Evolutionary conservation across 2,888 invertebrate genomes (phyloP).

Genomic region (Caenorhabditis wallacei): DNA sequence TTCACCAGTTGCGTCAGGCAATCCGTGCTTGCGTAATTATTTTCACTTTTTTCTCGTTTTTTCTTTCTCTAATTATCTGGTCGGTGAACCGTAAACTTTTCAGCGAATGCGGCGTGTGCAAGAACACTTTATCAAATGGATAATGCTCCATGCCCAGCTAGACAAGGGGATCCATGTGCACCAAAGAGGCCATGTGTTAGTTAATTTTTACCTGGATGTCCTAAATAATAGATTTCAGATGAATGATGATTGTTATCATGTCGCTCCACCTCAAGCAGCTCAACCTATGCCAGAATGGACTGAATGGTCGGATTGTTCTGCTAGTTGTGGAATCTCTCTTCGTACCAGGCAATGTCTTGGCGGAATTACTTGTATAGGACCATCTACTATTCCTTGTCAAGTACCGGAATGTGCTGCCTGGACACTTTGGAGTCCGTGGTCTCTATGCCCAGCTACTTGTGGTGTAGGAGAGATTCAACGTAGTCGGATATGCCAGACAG

Average conservation of each 20-base stretch:
- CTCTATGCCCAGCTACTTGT: constrained; percentile 71
- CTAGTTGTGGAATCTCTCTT: constrained; percentile 70
- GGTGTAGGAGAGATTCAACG: constrained; percentile 72
- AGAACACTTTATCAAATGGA: constrained; percentile 61
- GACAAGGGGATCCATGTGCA: constrained; percentile 75
- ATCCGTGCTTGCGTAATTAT: constrained; percentile 58
- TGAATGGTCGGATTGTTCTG: constrained; percentile 73
- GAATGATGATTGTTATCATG: constrained; percentile 67
- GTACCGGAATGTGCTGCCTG: constrained; percentile 69
- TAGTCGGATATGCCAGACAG: constrained; percentile 66
- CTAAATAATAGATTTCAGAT: constrained; percentile 41
- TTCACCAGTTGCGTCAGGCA: constrained; percentile 39
- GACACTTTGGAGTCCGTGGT: constrained; percentile 72
- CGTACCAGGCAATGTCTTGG: constrained; percentile 69
- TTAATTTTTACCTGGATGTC: too few species aligned
- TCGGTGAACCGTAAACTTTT: constrained; percentile 13
- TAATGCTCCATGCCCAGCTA: constrained; percentile 73
- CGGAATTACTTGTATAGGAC: constrained; percentile 67
- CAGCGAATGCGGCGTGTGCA: constrained; percentile 66
- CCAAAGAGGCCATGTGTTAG: constrained; percentile 73
- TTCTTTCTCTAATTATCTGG: background rate
- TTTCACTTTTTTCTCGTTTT: constrained; percentile 9
- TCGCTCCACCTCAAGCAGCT: constrained; percentile 49
- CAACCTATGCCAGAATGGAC: constrained; percentile 70
- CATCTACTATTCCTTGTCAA: constrained; percentile 64